Percentiles rank a stretch among this genome's conserved stretches.
phyloP scores from a whole-genome alignment of 2,888 invertebrate genomes.

The Rhopalosiphum nymphaeae region DNA sequence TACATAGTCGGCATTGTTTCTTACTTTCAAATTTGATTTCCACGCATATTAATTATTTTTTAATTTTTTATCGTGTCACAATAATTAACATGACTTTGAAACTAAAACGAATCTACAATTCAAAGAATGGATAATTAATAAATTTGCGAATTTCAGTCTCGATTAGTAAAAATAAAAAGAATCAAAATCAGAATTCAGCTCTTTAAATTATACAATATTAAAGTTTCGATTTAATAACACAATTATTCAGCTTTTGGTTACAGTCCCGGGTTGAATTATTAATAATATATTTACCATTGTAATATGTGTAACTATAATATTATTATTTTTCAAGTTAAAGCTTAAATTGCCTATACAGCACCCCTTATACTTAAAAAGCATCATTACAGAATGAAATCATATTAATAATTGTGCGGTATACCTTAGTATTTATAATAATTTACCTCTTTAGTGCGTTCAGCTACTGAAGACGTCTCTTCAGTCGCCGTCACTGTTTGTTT shows the following conservation, averaged over 20 bases:
- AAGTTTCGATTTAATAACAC: not conserved
- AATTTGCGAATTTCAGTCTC: too few relatives aligned
- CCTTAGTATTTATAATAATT: not conserved
- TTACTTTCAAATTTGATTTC: too few relatives aligned
- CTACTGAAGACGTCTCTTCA: slow-evolving; percentile 58
- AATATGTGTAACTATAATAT: too few relatives aligned
- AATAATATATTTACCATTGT: not conserved
- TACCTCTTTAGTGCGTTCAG: slow-evolving; percentile 63
- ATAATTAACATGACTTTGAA: too few relatives aligned
- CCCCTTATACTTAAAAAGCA: not conserved
- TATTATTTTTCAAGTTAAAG: not conserved
- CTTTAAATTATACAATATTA: not conserved
- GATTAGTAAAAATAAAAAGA: too few relatives aligned
- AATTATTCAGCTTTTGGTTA: not conserved
- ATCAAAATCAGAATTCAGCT: too few relatives aligned
- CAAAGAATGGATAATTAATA: too few relatives aligned
- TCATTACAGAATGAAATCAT: not conserved
- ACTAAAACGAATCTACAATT: too few relatives aligned
- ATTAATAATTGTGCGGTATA: not conserved
- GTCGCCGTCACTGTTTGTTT: slow-evolving; percentile 63
- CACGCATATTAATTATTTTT: too few relatives aligned
- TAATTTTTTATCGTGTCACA: too few relatives aligned
- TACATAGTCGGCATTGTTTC: too few relatives aligned
- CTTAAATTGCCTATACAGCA: not conserved
- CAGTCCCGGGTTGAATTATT: not conserved